Evolutionary conservation across 2,797 vertebrate species (phyloP).

Genomic region (Pteronotus mesoamericanus): DNA sequence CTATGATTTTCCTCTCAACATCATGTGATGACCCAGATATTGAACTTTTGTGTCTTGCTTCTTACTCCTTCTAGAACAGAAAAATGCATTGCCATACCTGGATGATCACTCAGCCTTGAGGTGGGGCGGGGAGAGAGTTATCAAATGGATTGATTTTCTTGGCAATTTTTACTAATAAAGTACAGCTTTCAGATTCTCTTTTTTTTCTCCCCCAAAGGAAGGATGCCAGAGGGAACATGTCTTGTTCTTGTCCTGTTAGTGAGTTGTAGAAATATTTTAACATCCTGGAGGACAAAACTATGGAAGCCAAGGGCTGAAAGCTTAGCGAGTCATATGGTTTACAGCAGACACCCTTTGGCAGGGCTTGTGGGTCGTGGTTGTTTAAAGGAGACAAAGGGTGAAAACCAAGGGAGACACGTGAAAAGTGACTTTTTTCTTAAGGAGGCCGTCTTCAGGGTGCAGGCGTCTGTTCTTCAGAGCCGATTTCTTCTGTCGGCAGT

Average conservation of each 20-base stretch:
- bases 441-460: neutral
- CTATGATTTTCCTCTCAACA: neutral
- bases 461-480: neutral
- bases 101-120: neutral
- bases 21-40: neutral
- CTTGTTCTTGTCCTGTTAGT: constrained; percentile 31
- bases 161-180: constrained; percentile 28
- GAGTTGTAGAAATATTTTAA: constrained; percentile 33
- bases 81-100: neutral
- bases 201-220: neutral
- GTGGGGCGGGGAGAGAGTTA: neutral
- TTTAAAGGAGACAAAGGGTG: neutral
- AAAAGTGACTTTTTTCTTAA: neutral
- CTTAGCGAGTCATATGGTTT: neutral
- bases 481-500: neutral
- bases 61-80: constrained; percentile 6
- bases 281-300: neutral
- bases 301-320: neutral
- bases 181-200: neutral
- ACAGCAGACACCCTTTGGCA: neutral
- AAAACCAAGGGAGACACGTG: neutral
- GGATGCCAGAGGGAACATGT: neutral
- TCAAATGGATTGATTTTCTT: neutral
- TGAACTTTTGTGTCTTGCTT: constrained; percentile 10
- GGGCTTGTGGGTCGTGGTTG: neutral